Percentiles rank a stretch among this genome's conserved stretches.
Evolutionary conservation across 2,888 invertebrate species (phyloP).

Genomic region (Stenodera caucasica): DNA sequence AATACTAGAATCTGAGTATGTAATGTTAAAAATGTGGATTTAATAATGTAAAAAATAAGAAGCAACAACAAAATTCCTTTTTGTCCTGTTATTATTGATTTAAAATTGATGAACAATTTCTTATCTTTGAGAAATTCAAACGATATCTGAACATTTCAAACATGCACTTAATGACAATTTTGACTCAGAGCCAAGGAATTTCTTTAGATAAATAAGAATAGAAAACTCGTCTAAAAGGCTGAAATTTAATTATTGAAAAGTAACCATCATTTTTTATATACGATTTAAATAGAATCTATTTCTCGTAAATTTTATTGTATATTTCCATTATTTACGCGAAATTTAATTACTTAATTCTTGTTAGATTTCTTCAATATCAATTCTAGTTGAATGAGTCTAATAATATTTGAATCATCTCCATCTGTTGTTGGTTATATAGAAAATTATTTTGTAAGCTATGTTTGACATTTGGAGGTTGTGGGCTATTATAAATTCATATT

Average conservation of each 20-base stretch:
- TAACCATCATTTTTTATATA: too few relatives aligned
- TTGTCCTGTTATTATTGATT: neutral
- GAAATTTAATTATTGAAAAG: neutral
- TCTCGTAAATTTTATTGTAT: neutral
- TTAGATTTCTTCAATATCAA: neutral
- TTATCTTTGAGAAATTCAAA: neutral
- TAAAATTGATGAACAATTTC: neutral
- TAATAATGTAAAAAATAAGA: neutral
- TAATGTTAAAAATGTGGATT: too few relatives aligned
- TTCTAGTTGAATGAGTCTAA: neutral
- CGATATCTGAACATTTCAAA: constrained; percentile 3
- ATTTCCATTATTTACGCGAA: neutral
- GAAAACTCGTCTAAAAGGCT: neutral
- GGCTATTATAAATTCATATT: constrained; percentile 8
- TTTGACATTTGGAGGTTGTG: constrained; percentile 5
- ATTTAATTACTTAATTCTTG: neutral
- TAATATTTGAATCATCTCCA: neutral
- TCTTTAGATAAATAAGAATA: neutral
- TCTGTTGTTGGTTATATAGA: constrained; percentile 3
- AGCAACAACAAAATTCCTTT: neutral
- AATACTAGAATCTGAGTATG: too few relatives aligned
- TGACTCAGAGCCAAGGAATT: constrained; percentile 5
- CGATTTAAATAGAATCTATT: too few relatives aligned
- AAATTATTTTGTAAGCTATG: constrained; percentile 6
- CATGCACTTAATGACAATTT: constrained; percentile 7